Base-by-base conservation (phyloP, 2,797 vertebrate genomes). In the Notolepis coatsorum region DNA sequence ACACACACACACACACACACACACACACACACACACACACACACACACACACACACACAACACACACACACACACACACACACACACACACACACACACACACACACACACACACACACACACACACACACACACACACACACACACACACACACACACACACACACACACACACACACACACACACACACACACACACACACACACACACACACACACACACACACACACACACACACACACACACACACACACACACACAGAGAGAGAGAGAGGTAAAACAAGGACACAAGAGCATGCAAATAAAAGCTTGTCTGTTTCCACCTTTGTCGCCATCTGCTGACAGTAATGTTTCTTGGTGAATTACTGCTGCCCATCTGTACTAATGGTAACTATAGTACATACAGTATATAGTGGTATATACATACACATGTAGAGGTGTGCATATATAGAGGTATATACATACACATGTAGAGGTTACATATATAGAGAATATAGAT, bases 321-420 rank as follows among this genome's bases (percentile, higher is more conserved):
- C 46, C 48, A 28, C 43, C 79, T 43, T 20, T 75, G 46, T 55
- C 73, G 71, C 72, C 64, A 47, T 45, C 76, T 74, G 61, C 53
- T 39, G 24, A 13, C 4, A 24, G 18, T 23, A n/a, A n/a, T n/a
- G n/a, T n/a, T n/a, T n/a, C n/a, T n/a, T n/a, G n/a, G n/a, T n/a
- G n/a, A n/a, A n/a, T n/a, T n/a, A n/a, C n/a, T n/a, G n/a, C n/a
- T n/a, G n/a, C n/a, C n/a, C n/a, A n/a, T n/a, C n/a, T n/a, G n/a
- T n/a, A n/a, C n/a, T n/a, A n/a, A n/a, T n/a, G n/a, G n/a, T n/a
- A n/a, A n/a, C n/a, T n/a, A n/a, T n/a, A n/a, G n/a, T n/a, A n/a
- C n/a, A n/a, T n/a, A n/a, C n/a, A n/a, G n/a, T n/a, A n/a, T n/a
- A n/a, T n/a, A n/a, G n/a, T n/a, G n/a, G n/a, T n/a, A n/a, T n/a